A percentile compares a stretch with the other conserved stretches of the same genome.
Evolutionary conservation across 2,888 invertebrate genomes (phyloP).

Genomic region (Drosophila sordidula): DNA sequence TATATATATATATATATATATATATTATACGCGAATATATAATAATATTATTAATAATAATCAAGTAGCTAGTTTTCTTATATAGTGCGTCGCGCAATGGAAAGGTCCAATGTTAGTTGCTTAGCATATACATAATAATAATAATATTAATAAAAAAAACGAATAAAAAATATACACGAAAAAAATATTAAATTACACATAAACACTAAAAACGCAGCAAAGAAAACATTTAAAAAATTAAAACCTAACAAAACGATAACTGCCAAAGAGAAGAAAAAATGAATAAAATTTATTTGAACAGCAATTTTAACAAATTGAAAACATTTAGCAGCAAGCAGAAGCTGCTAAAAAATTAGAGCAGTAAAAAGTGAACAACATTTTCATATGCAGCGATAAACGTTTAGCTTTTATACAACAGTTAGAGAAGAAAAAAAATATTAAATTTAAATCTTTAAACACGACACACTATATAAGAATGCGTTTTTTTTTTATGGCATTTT

Average conservation of each 20-base stretch:
- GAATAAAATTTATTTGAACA: conserved; percentile 62
- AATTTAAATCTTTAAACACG: conserved; percentile 61
- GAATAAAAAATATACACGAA: conserved; percentile 24
- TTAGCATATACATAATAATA: conserved; percentile 74
- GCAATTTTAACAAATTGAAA: conserved; percentile 45
- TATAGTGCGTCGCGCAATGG: conserved; percentile 81
- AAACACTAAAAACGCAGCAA: conserved; percentile 24
- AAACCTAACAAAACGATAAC: conserved; percentile 73
- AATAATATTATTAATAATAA: conserved; percentile 56
- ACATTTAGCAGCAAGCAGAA: conserved; percentile 44
- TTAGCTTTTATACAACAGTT: conserved; percentile 70
- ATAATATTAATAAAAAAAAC: conserved; percentile 38
- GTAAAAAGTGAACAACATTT: conserved; percentile 30
- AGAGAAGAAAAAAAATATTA: conserved; percentile 27
- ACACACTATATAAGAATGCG: conserved; percentile 80
- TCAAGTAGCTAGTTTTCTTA: conserved; percentile 80
- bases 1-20: conserved; percentile 43
- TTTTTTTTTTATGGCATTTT: conserved; percentile 58
- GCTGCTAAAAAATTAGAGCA: conserved; percentile 5
- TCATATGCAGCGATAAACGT: conserved; percentile 70
- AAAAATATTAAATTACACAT: conserved; percentile 15
- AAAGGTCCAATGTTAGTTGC: conserved; percentile 81
- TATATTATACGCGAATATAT: conserved; percentile 47
- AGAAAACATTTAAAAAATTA: conserved; percentile 34
- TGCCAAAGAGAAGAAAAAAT: conserved; percentile 62